Conservation (phyloP, 2,797 vertebrate genomes). For the Nannoperca australis region DNA sequence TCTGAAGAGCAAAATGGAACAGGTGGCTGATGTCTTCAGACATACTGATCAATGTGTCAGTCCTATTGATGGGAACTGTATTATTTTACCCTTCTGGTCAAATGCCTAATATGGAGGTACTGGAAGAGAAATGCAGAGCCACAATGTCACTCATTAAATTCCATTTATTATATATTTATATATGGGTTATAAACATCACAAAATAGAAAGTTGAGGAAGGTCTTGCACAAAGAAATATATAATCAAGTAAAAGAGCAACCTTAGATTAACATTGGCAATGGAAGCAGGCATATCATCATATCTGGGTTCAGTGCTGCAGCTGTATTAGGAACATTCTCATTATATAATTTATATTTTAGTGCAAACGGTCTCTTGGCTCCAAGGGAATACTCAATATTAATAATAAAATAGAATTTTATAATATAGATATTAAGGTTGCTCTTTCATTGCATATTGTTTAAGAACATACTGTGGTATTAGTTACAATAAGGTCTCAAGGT, state of each 20-base stretch:
- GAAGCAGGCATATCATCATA: constrained; percentile 71
- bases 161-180: constrained; percentile 85
- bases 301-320: constrained; percentile 72
- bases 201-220: constrained; percentile 82
- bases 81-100: not conserved
- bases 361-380: constrained; percentile 75
- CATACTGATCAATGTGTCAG: not conserved
- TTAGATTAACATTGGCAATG: constrained; percentile 73
- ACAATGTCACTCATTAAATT: constrained; percentile 71
- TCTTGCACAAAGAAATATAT: constrained; percentile 80
- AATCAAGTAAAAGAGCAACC: constrained; percentile 81
- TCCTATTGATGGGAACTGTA: not conserved
- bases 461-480: constrained; percentile 72
- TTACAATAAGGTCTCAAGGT: constrained; percentile 74
- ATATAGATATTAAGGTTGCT: constrained; percentile 78
- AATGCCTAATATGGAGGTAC: not conserved
- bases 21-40: not conserved
- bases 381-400: constrained; percentile 59
- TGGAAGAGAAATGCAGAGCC: constrained; percentile 49
- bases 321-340: constrained; percentile 70
- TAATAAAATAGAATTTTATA: constrained; percentile 78
- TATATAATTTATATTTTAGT: constrained; percentile 73
- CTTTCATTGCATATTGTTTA: constrained; percentile 84
- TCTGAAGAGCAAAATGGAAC: not conserved
- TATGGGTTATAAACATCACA: constrained; percentile 86